Evolutionary conservation across 2,797 vertebrate genomes (phyloP), one percentile per base, ranked within the genome.

Genomic region (Lepus townsendii): DNA sequence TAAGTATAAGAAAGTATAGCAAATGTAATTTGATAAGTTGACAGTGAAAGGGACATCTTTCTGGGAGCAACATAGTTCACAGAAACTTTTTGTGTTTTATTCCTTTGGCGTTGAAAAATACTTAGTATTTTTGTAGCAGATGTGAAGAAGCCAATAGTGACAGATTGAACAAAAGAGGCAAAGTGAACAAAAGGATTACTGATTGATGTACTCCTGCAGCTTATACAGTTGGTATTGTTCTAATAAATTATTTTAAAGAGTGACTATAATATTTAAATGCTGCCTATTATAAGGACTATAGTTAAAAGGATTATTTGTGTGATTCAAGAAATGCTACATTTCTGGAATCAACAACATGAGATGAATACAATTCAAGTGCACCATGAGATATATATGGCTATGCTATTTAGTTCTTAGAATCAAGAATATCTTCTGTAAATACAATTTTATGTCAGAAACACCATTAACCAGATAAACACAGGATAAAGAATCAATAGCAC

Each of bases 281-380:
- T 84, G 9, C n/a, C 20, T 35, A 60, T 27, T 57, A 32, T 17
- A 68, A 83, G 63, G 77, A n/a, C 14, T 79, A 54, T 47, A 26
- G 14, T 57, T 89, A 27, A 5, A 69, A 50, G 26, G 38, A 38
- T n/a, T 38, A 52, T 4, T 42, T 77, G 11, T 80, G 14, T n/a
- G n/a, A 54, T 63, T 35, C 14, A 63, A 24, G 3, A 24, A 19
- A 73, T 50, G 30, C 14, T 42, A 2, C n/a, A n/a, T 66, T 75
- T 86, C 35, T 90, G 26, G 76, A 94, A 52, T 63, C 6, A 87
- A 78, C 62, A 78, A 75, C 6, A 52, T 8, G 19, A 63, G 52
- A 82, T 65, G 24, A 76, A 73, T 9, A 68, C 7, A 91, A 62
- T 5, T 32, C 8, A 14, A 11, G 20, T 3, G 4, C 60, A 84